Evolutionary conservation across 2,888 invertebrate genomes (phyloP).

Genomic region (Tetragonula carbonaria): DNA sequence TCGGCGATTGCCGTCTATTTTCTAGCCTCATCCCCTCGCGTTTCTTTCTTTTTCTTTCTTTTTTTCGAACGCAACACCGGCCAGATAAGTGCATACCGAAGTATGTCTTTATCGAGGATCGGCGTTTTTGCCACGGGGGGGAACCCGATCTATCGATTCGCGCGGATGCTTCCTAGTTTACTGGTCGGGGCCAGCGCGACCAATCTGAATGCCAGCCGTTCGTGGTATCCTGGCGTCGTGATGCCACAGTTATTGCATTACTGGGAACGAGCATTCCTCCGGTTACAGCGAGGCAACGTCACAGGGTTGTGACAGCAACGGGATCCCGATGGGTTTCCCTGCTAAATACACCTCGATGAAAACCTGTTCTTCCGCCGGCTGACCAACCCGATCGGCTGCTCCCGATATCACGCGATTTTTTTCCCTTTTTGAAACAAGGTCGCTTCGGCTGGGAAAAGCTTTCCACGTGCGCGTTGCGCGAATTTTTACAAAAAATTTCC

Average conservation of each 20-base stretch:
- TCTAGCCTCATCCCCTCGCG: neutral
- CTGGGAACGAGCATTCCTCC: constrained; percentile 71
- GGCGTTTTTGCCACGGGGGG: constrained; percentile 28
- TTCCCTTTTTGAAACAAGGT: no score
- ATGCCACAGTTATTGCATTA: constrained; percentile 74
- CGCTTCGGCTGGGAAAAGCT: no score
- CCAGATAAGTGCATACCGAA: constrained; percentile 30
- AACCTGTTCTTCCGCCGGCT: constrained; percentile 27
- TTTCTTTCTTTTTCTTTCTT: no score
- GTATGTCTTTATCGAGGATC: constrained; percentile 38
- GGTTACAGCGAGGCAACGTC: constrained; percentile 58
- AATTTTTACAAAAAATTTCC: no score
- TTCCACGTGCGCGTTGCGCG: no score
- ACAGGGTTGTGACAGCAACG: constrained; percentile 53
- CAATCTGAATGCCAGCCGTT: constrained; percentile 71
- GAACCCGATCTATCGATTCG: constrained; percentile 47
- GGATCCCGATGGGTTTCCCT: constrained; percentile 57
- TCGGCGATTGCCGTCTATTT: neutral
- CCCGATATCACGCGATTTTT: neutral
- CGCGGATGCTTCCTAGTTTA: constrained; percentile 52
- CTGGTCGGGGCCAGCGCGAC: constrained; percentile 50
- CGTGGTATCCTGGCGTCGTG: constrained; percentile 71
- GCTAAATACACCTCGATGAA: constrained; percentile 57
- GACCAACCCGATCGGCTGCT: neutral
- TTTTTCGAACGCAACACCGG: neutral